These are phyloP conservation scores for Turnix velox DNA, from an alignment of 2,113 vertebrate species.

Conservation along the genomic window DNA sequence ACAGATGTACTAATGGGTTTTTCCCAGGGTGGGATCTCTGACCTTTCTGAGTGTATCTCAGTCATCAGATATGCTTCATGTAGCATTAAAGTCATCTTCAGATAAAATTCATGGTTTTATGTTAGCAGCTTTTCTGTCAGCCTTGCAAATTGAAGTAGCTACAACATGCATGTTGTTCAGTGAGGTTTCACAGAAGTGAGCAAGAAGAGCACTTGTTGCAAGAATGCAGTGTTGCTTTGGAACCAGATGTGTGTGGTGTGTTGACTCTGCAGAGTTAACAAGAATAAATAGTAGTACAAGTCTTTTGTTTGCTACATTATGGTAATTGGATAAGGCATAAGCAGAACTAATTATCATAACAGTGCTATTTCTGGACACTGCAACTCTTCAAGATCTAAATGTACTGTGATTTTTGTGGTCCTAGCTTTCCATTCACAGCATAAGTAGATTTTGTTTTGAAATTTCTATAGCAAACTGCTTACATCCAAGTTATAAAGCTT, in stretches of 20 bases:
- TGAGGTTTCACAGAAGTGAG: background rate
- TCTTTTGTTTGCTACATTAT: constrained; percentile 31
- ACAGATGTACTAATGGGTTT: background rate
- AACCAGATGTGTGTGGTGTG: background rate
- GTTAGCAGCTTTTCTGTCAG: background rate
- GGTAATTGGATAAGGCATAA: constrained; percentile 43
- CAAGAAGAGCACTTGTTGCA: background rate
- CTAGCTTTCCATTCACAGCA: background rate
- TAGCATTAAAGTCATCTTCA: background rate
- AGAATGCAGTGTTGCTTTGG: background rate
- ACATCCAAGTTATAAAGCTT: background rate
- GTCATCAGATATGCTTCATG: background rate
- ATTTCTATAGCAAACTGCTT: background rate
- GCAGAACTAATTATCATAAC: constrained; percentile 19
- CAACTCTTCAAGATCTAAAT: background rate
- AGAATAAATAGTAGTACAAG: background rate
- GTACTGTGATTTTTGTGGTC: background rate
- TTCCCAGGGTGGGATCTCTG: background rate
- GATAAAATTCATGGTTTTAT: background rate
- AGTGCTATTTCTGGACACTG: constrained; percentile 18
- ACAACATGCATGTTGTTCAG: background rate
- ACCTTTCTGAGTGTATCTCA: background rate
- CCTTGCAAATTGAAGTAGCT: background rate
- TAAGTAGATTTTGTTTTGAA: background rate
- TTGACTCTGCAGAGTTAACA: background rate